phyloP scores from a whole-genome alignment of 2,797 vertebrate species.

The Lagorchestes hirsutus region DNA sequence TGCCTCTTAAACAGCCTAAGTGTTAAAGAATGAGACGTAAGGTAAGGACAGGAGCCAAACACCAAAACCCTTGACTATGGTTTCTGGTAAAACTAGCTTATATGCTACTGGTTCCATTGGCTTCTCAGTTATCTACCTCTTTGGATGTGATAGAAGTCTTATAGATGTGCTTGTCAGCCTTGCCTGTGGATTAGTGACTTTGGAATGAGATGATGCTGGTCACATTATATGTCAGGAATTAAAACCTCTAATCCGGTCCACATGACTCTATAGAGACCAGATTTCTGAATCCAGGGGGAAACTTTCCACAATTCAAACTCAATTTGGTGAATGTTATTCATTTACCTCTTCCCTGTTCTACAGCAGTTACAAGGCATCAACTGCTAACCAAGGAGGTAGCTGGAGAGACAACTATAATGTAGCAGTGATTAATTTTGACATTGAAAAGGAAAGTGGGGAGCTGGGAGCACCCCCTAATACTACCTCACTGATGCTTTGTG shows the following conservation, averaged over 20 bases:
- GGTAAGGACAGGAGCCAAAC: neutral
- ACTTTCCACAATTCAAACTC: neutral
- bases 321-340: neutral
- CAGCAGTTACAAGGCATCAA: neutral
- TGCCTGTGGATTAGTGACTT: neutral
- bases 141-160: neutral
- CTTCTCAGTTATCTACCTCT: neutral
- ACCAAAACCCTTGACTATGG: neutral
- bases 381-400: neutral
- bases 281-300: neutral
- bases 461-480: neutral
- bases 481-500: neutral
- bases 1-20: neutral
- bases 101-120: neutral
- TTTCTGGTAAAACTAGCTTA: neutral
- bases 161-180: neutral
- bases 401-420: neutral
- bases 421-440: neutral
- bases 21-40: neutral
- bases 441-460: neutral
- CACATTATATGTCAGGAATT: neutral
- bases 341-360: neutral
- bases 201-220: neutral
- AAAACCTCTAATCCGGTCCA: neutral
- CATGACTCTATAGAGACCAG: neutral